These are phyloP conservation scores for Drosophila infuscata DNA, from an alignment of 2,888 invertebrate species.

Conservation along the genomic window DNA sequence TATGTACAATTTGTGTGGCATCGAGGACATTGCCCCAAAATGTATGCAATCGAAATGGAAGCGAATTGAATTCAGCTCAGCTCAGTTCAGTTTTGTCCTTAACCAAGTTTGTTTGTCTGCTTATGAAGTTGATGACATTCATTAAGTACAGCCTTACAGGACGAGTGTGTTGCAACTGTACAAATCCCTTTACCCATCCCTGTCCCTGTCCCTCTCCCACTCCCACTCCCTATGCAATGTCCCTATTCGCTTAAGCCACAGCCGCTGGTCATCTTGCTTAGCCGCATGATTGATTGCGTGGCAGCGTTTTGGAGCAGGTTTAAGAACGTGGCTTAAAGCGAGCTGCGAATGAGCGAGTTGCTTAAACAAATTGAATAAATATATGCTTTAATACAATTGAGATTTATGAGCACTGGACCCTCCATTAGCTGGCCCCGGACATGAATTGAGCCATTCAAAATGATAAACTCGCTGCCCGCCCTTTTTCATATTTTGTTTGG, in stretches of 20 bases:
- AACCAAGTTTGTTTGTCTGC: conserved; percentile 24
- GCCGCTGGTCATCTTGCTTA: conserved; percentile 52
- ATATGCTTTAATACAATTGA: conserved; percentile 53
- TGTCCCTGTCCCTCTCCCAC: background rate
- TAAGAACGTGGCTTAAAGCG: conserved; percentile 45
- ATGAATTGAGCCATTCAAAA: conserved; percentile 60
- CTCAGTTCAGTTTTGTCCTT: background rate
- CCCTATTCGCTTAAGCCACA: conserved; percentile 30
- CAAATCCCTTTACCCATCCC: conserved; percentile 28
- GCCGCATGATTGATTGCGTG: conserved; percentile 68
- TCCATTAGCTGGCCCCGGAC: conserved; percentile 28
- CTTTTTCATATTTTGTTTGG: background rate
- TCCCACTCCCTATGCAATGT: conserved; percentile 5
- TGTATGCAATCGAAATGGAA: conserved; percentile 69
- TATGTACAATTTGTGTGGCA: conserved; percentile 71
- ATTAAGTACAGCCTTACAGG: conserved; percentile 53
- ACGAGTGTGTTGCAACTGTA: background rate
- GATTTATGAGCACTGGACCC: conserved; percentile 55
- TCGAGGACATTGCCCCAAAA: conserved; percentile 80
- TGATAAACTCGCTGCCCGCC: conserved; percentile 56
- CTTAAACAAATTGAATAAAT: conserved; percentile 60
- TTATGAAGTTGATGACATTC: conserved; percentile 70
- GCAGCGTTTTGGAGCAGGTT: conserved; percentile 38
- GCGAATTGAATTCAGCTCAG: conserved; percentile 59
- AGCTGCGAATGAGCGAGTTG: conserved; percentile 10